Conservation (phyloP, 2,888 invertebrate species). For the Deilephila porcellus region DNA sequence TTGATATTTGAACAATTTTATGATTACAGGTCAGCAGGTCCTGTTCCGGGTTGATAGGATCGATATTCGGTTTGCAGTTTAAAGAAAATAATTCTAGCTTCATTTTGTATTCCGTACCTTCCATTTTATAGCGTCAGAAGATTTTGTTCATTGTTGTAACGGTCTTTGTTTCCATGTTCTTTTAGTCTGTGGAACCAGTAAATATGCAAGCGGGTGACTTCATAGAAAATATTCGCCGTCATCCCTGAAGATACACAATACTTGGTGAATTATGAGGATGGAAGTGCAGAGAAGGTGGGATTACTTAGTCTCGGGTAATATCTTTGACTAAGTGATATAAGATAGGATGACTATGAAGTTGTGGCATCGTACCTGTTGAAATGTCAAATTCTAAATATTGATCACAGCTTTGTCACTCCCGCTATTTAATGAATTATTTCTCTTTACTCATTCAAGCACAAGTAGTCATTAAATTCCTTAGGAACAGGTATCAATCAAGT, state of each 20-base stretch:
- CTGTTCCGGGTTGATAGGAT: not conserved
- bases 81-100: not conserved
- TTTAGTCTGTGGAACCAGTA: not conserved
- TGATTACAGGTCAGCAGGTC: conserved; percentile 6
- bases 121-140: not conserved
- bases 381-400: no score
- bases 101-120: not conserved
- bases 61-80: not conserved
- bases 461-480: not conserved
- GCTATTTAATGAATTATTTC: not conserved
- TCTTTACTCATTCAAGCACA: not conserved
- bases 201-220: not conserved
- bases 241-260: no score
- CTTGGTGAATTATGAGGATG: no score
- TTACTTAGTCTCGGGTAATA: no score
- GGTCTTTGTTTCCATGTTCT: not conserved
- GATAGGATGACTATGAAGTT: no score
- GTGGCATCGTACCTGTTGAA: no score
- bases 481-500: no score
- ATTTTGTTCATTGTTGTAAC: not conserved
- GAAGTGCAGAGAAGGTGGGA: no score
- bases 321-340: no score
- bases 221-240: no score
- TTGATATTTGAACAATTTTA: conserved; percentile 23
- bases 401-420: no score